These are phyloP conservation scores for Heteractis magnifica DNA, from an alignment of 92 coral and sea anemone genomes.

Conservation along the genomic window DNA sequence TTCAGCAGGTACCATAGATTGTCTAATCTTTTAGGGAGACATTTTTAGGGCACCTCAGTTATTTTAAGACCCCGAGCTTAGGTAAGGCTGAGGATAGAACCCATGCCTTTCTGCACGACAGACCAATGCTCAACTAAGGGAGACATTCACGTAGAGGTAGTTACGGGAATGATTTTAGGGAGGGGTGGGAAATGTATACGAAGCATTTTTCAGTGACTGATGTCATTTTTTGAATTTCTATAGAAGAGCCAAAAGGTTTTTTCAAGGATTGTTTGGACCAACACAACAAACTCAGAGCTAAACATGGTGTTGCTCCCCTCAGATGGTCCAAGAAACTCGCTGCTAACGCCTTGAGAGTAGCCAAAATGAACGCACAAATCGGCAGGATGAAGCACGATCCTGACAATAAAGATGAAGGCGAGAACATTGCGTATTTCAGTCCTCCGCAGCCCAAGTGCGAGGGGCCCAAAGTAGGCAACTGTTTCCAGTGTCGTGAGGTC, in stretches of 20 bases:
- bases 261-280: conserved; percentile 1
- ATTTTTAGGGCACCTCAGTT: too few relatives aligned
- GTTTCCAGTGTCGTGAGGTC: conserved; percentile 12
- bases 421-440: neutral
- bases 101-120: too few relatives aligned
- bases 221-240: neutral
- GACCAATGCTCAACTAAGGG: too few relatives aligned
- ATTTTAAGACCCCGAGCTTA: too few relatives aligned
- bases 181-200: too few relatives aligned
- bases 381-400: neutral
- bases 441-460: conserved; percentile 6
- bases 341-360: neutral
- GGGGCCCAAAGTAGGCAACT: conserved; percentile 1
- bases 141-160: too few relatives aligned
- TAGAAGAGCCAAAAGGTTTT: neutral
- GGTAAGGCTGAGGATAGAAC: too few relatives aligned
- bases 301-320: conserved; percentile 10
- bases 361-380: neutral
- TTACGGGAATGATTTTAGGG: too few relatives aligned
- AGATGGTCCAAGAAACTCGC: neutral
- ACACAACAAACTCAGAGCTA: conserved; percentile 5
- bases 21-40: too few relatives aligned
- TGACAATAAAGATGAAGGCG: neutral
- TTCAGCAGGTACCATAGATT: too few relatives aligned
- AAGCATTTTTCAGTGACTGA: too few relatives aligned